Evolutionary conservation across 2,888 invertebrate species (phyloP).

Genomic region (Drosophila dives): DNA sequence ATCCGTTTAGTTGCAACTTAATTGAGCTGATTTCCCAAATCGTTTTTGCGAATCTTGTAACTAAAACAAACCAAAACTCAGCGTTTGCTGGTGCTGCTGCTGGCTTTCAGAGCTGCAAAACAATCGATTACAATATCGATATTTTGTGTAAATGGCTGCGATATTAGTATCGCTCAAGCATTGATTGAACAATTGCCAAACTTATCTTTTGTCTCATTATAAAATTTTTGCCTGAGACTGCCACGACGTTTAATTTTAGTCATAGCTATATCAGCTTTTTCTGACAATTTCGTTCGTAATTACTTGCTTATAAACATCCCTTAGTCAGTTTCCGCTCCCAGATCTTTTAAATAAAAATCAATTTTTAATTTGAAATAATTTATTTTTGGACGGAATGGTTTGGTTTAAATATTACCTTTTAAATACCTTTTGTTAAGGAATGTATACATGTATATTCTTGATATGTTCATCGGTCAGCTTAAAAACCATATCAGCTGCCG

Average conservation of each 20-base stretch:
- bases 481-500: neutral
- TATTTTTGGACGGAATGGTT: neutral
- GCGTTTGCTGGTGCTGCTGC: conserved; percentile 70
- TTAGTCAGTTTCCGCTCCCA: neutral
- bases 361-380: neutral
- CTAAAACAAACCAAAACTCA: conserved; percentile 76
- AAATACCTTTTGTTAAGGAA: neutral
- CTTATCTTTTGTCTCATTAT: neutral
- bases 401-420: neutral
- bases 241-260: conserved; percentile 20
- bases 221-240: conserved; percentile 1
- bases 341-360: neutral
- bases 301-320: neutral
- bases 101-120: conserved; percentile 54
- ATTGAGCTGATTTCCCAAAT: conserved; percentile 68
- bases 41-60: conserved; percentile 71
- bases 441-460: neutral
- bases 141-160: neutral
- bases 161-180: conserved; percentile 1
- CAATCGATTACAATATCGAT: conserved; percentile 54
- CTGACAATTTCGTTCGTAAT: neutral
- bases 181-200: neutral
- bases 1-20: conserved; percentile 67
- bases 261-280: neutral
- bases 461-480: neutral